A percentile compares a stretch with the other conserved stretches of the same genome.
Conservation (phyloP, 2,113 vertebrate species). For the Pseudorasbora parva region DNA sequence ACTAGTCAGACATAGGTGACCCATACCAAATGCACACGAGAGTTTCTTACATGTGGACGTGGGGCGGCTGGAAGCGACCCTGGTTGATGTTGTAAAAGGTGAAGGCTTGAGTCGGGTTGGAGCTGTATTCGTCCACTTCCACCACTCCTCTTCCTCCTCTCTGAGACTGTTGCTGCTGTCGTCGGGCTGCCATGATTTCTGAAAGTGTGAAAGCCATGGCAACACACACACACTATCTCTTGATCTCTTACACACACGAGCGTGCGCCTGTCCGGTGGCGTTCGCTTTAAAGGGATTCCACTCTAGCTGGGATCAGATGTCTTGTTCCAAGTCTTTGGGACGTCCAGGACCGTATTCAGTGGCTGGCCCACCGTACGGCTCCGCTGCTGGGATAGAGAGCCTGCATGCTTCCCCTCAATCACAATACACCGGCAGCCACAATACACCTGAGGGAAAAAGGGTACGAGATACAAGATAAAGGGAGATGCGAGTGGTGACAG, state of each 20-base stretch:
- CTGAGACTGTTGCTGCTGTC: slow-evolving; percentile 84
- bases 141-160: slow-evolving; percentile 81
- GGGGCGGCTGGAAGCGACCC: slow-evolving; percentile 95
- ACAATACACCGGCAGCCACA: slow-evolving; percentile 36
- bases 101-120: slow-evolving; percentile 97
- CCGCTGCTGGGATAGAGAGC: slow-evolving; percentile 52
- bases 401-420: slow-evolving; percentile 64
- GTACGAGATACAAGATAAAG: slow-evolving; percentile 46
- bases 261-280: slow-evolving; percentile 48
- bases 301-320: slow-evolving; percentile 28
- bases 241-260: slow-evolving; percentile 30
- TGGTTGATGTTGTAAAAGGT: slow-evolving; percentile 99
- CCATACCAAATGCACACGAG: neutral
- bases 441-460: slow-evolving; percentile 21
- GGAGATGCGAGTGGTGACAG: slow-evolving; percentile 15
- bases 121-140: slow-evolving; percentile 96
- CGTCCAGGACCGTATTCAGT: slow-evolving; percentile 56
- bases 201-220: slow-evolving; percentile 94
- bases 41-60: slow-evolving; percentile 92
- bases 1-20: neutral
- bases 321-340: neutral
- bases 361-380: slow-evolving; percentile 63
- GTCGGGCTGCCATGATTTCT: slow-evolving; percentile 89
- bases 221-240: slow-evolving; percentile 28
- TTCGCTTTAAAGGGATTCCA: slow-evolving; percentile 38